Evolutionary conservation across 2,797 vertebrate species (phyloP).

Genomic region (Tokudaia muenninki): DNA sequence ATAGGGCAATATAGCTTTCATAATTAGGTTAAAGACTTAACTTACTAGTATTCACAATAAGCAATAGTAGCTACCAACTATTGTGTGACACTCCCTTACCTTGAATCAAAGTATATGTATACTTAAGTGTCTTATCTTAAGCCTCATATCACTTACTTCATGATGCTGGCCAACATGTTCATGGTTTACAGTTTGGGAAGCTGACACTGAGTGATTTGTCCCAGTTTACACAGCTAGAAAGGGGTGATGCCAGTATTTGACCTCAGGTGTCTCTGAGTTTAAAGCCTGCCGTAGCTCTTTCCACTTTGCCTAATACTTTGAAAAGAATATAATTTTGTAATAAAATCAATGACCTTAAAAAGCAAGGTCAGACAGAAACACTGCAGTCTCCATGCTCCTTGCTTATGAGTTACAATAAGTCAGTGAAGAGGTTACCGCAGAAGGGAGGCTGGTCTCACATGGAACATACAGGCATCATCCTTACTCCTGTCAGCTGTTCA

Average conservation of each 20-base stretch:
- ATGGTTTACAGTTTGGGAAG: neutral
- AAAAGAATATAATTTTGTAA: conserved; percentile 13
- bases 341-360: neutral
- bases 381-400: neutral
- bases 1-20: neutral
- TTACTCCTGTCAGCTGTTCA: neutral
- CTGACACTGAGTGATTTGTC: neutral
- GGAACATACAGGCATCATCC: neutral
- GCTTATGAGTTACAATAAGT: neutral
- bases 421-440: neutral
- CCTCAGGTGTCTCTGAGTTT: neutral
- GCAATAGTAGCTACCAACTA: neutral
- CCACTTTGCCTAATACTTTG: neutral
- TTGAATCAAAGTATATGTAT: neutral
- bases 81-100: neutral
- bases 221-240: neutral
- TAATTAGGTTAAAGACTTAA: neutral
- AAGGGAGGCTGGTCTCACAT: neutral
- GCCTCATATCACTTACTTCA: neutral
- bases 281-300: neutral
- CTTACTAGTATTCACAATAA: neutral
- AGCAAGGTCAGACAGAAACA: neutral
- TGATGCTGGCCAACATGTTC: neutral
- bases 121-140: neutral
- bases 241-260: neutral